Conservation (phyloP, 2,797 vertebrate genomes). For the Aplochiton taeniatus region DNA sequence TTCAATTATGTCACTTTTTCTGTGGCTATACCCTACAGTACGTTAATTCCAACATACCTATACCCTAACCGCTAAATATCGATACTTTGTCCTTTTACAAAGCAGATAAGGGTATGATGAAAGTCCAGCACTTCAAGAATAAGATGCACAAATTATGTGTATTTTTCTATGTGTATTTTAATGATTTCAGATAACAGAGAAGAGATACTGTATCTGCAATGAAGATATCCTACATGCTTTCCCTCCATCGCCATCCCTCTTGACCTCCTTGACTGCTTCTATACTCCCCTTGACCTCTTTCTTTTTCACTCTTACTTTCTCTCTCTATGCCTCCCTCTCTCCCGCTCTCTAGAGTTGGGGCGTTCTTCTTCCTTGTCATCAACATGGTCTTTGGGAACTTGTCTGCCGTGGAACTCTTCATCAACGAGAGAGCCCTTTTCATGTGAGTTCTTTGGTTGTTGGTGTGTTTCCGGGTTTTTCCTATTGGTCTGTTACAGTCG, state of each 20-base stretch:
- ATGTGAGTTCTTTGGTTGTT: conserved; percentile 55
- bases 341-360: conserved; percentile 56
- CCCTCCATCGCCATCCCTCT: conserved; percentile 1
- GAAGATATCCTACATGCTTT: background rate
- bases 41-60: too few relatives aligned
- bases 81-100: too few relatives aligned
- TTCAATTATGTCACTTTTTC: too few relatives aligned
- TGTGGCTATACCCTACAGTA: too few relatives aligned
- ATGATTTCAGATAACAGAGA: too few relatives aligned
- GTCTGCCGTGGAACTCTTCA: conserved; percentile 79
- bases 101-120: too few relatives aligned
- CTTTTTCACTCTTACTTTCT: background rate
- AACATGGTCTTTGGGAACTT: conserved; percentile 85
- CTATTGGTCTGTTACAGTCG: background rate
- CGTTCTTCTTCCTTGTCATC: conserved; percentile 79
- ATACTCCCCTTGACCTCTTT: background rate
- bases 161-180: too few relatives aligned
- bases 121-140: too few relatives aligned
- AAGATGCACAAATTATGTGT: too few relatives aligned
- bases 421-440: conserved; percentile 68
- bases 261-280: too few relatives aligned
- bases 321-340: conserved; percentile 1
- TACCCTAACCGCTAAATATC: too few relatives aligned
- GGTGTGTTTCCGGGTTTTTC: background rate
- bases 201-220: too few relatives aligned